Evolutionary conservation across 1,140 invertebrate species (phyloP).

Genomic region (Diabrotica undecimpunctata): DNA sequence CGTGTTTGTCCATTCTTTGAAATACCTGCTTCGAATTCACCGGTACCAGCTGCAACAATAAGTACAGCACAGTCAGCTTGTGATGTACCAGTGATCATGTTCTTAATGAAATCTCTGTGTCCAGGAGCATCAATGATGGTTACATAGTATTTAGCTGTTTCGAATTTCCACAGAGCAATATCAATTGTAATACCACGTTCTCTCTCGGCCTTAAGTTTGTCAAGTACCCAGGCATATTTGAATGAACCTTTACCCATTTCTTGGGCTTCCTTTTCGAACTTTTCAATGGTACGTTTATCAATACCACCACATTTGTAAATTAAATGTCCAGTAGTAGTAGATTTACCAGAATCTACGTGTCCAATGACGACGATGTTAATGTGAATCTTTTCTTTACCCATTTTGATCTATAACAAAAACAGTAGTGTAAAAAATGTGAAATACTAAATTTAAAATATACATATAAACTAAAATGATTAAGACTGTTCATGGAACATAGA

Average conservation of each 20-base stretch:
- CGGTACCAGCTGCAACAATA: constrained; percentile 88
- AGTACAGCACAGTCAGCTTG: constrained; percentile 91
- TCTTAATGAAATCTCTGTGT: constrained; percentile 97
- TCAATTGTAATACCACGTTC: constrained; percentile 98
- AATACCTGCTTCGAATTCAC: constrained; percentile 94
- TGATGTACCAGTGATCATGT: constrained; percentile 96
- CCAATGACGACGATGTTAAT: constrained; percentile 99
- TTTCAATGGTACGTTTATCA: constrained; percentile 98
- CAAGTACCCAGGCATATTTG: constrained; percentile 95
- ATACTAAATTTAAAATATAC: background rate
- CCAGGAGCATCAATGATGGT: constrained; percentile 96
- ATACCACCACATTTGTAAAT: constrained; percentile 99
- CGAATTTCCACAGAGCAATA: constrained; percentile 94
- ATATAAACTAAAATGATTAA: background rate
- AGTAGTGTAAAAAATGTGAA: constrained; percentile 12
- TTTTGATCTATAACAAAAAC: constrained; percentile 50
- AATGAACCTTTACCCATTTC: constrained; percentile 97
- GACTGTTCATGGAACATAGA: background rate
- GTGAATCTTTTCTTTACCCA: constrained; percentile 96
- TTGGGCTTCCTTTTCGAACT: constrained; percentile 98
- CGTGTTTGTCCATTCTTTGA: constrained; percentile 93
- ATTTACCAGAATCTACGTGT: constrained; percentile 98
- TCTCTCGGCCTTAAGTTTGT: constrained; percentile 94
- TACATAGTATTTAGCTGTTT: constrained; percentile 86
- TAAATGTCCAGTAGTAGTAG: constrained; percentile 96